Conservation (phyloP, 1,140 invertebrate genomes). For the Rhyzopertha dominica region DNA sequence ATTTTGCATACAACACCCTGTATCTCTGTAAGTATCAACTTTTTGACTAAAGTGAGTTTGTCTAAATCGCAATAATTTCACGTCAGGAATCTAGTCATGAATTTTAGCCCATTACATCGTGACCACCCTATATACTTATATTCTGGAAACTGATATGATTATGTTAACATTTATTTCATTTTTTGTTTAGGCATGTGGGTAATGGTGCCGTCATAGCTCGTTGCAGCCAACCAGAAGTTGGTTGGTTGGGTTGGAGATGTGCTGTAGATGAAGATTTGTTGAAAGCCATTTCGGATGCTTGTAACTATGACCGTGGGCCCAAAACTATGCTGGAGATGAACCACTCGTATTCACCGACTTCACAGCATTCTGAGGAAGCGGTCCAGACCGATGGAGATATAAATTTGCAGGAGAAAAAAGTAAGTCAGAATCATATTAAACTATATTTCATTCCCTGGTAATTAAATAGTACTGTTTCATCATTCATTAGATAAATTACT, state of each 20-base stretch:
- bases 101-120: too few species aligned
- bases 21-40: too few species aligned
- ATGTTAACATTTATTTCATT: background rate
- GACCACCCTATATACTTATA: background rate
- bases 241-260: slow-evolving; percentile 89
- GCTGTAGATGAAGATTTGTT: slow-evolving; percentile 82
- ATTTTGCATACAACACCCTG: too few species aligned
- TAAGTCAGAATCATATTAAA: too few species aligned
- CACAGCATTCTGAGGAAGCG: slow-evolving; percentile 35
- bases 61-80: too few species aligned
- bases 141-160: slow-evolving; percentile 1
- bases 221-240: slow-evolving; percentile 89
- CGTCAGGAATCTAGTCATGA: too few species aligned
- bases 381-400: slow-evolving; percentile 31
- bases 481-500: too few species aligned
- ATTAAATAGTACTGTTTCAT: too few species aligned
- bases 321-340: slow-evolving; percentile 17
- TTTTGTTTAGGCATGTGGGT: slow-evolving; percentile 56
- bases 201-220: slow-evolving; percentile 92
- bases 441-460: too few species aligned
- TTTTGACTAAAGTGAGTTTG: too few species aligned
- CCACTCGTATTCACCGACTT: slow-evolving; percentile 37
- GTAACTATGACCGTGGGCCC: slow-evolving; percentile 61
- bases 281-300: slow-evolving; percentile 77
- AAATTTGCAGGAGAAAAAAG: slow-evolving; percentile 32